A percentile compares a stretch with the other conserved stretches of the same genome.
Conservation (phyloP, 2,888 invertebrate genomes). For the Melitaea athalia region DNA sequence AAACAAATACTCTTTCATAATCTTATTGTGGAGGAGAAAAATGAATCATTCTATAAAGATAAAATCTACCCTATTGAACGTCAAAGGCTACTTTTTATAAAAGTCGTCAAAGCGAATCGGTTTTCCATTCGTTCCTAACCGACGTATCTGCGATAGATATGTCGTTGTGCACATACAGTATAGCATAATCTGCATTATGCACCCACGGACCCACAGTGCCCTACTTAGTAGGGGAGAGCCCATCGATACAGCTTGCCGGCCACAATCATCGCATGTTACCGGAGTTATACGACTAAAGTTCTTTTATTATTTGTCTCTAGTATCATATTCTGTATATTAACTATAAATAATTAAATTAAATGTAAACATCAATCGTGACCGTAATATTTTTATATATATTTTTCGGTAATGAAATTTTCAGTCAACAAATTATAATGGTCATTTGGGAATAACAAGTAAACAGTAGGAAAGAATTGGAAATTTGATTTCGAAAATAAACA, state of each 20-base stretch:
- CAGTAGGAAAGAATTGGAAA: too few species aligned
- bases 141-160: constrained; percentile 30
- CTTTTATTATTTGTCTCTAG: background rate
- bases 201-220: constrained; percentile 39
- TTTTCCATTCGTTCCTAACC: constrained; percentile 35
- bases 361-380: too few species aligned
- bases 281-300: background rate
- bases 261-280: constrained; percentile 41
- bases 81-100: constrained; percentile 39
- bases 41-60: constrained; percentile 36
- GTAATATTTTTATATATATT: too few species aligned
- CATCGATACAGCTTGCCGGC: constrained; percentile 39
- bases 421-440: too few species aligned
- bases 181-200: constrained; percentile 40
- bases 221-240: constrained; percentile 42
- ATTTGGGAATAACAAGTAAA: too few species aligned
- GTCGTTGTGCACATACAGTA: constrained; percentile 38
- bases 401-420: too few species aligned
- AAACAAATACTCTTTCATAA: constrained; percentile 15
- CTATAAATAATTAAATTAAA: too few species aligned
- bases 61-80: constrained; percentile 35
- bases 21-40: constrained; percentile 33
- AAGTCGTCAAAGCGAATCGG: constrained; percentile 38
- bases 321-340: background rate
- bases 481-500: too few species aligned